Percentiles rank a stretch among this genome's conserved stretches.
These are phyloP conservation scores for Magallana nippona DNA, from an alignment of 2,888 invertebrate genomes.

Conservation along the genomic window DNA sequence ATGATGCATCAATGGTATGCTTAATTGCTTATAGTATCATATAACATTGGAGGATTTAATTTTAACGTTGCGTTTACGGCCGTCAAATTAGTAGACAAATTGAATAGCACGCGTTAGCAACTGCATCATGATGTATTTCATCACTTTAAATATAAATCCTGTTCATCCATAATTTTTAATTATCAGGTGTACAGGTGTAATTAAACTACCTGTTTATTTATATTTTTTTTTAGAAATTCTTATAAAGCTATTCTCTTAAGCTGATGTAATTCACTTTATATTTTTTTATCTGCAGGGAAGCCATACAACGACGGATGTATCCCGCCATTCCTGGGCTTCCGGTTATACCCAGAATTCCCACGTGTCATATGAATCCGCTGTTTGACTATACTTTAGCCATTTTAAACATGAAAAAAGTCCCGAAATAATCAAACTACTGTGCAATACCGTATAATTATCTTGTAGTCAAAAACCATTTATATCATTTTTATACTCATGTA, in stretches of 20 bases:
- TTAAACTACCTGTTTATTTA: too few species aligned
- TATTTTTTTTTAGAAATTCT: too few species aligned
- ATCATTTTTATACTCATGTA: neutral
- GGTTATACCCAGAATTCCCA: conserved; percentile 16
- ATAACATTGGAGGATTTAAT: too few species aligned
- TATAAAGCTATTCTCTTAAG: too few species aligned
- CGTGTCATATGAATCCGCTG: conserved; percentile 3
- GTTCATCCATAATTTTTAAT: too few species aligned
- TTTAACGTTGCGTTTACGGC: too few species aligned
- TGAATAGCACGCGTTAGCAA: too few species aligned
- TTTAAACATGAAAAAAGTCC: neutral
- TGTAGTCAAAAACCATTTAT: neutral
- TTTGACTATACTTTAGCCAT: neutral
- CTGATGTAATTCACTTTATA: too few species aligned
- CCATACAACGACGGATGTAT: neutral
- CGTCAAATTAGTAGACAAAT: too few species aligned
- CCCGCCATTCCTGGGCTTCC: conserved; percentile 25
- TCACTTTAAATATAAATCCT: too few species aligned
- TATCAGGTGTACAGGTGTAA: too few species aligned
- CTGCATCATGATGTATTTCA: too few species aligned
- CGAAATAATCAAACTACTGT: neutral
- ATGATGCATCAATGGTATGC: conserved; percentile 22
- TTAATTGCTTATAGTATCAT: neutral
- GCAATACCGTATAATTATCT: neutral
- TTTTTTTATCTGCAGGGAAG: neutral